Evolutionary conservation across 2,888 invertebrate genomes (phyloP).

Genomic region (Antheraea yamamai): DNA sequence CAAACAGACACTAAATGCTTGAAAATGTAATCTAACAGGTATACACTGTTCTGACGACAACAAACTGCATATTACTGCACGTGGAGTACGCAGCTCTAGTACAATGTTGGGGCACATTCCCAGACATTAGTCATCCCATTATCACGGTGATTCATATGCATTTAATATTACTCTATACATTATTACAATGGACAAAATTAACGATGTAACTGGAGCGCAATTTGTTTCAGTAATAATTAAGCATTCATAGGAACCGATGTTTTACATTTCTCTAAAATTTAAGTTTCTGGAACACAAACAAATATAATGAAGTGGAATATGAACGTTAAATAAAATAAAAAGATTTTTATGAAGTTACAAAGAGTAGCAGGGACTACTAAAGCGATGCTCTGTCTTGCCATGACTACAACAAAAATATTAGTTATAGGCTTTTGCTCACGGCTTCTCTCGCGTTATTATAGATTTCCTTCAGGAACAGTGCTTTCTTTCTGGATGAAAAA

Average conservation of each 20-base stretch:
- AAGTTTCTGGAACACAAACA: neutral
- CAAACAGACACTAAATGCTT: neutral
- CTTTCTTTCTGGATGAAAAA: no score
- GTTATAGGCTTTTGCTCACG: no score
- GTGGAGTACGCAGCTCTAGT: slow-evolving; percentile 72
- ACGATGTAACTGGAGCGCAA: slow-evolving; percentile 1
- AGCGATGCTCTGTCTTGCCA: neutral
- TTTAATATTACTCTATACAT: slow-evolving; percentile 43
- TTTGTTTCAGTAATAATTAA: neutral
- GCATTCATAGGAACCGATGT: neutral
- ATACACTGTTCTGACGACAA: slow-evolving; percentile 74
- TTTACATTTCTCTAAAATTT: neutral
- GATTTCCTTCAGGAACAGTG: no score
- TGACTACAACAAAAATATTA: no score
- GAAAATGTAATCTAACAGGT: slow-evolving; percentile 54
- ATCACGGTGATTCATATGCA: slow-evolving; percentile 59
- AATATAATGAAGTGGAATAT: neutral
- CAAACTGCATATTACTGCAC: slow-evolving; percentile 77
- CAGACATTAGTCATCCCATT: slow-evolving; percentile 70
- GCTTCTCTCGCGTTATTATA: no score
- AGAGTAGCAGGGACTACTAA: neutral
- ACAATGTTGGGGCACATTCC: slow-evolving; percentile 76
- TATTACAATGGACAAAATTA: slow-evolving; percentile 19
- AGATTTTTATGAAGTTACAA: neutral
- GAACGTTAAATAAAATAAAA: neutral